Base-by-base conservation (phyloP, 1,140 invertebrate species). In the Drosophila punjabiensis region DNA sequence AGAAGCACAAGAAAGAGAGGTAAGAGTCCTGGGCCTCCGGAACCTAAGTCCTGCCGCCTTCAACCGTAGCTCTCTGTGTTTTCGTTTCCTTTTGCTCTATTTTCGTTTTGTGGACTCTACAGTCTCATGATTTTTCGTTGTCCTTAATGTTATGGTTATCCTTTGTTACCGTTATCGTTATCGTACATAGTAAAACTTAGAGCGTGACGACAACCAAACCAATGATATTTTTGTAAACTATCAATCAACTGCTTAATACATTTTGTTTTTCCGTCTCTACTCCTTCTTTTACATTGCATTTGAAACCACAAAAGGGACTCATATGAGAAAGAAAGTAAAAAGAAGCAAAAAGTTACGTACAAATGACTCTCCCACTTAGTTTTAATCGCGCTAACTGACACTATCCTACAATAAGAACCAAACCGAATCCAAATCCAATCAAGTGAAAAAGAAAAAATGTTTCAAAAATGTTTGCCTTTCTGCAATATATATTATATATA, bases 1-100 rank as follows among this genome's bases (percentile, higher is more conserved):
- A 96, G 91, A 96, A 95, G 87, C 94, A 95, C 79, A 96, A 96
- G 91, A 95, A 95, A 94, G 95, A 96, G 75, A 96, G 95, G 95
- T 96, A 94, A 94, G 86, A 43, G 43, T 20, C 35, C 41, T 48
- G 50, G 37, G 48, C 24, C 60, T 18, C 35, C 30, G 43, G 39
- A 62, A 37, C 18, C 32, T 39, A 13, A 37, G 53, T 61, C 24
- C 50, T 55, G 52, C 28, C 60, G 56, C 45, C 71, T 61, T 62
- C 39, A 81, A 69, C 75, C 62, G 70, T 90, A 86, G 82, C 62
- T 86, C 75, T 89, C 56, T 80, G 81, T 78, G 45, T 73, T 74
- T 73, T 50, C 24, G 59, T 80, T 79, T 63, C 70, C 66, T 45
- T 67, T 58, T 37, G 32, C 53, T 37, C 18, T 11, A 5, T 37